Evolutionary conservation across 2,797 vertebrate genomes (phyloP).

Genomic region (Platalea minor): DNA sequence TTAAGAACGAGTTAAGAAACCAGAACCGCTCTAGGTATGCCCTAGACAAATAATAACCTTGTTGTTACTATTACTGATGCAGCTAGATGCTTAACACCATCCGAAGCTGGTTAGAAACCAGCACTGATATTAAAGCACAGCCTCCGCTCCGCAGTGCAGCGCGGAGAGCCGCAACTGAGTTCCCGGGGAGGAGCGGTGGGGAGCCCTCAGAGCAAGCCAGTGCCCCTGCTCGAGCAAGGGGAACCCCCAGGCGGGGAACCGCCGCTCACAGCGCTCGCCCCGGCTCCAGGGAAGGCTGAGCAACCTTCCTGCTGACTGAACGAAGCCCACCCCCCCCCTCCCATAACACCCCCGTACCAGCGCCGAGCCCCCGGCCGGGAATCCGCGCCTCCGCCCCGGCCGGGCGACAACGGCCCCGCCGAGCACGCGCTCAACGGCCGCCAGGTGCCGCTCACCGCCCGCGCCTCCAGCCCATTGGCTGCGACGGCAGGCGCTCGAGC

Average conservation of each 20-base stretch:
- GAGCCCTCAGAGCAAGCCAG: neutral
- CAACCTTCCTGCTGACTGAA: rapidly evolving
- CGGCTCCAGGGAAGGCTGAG: neutral
- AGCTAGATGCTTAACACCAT: too few species aligned
- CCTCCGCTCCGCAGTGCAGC: neutral
- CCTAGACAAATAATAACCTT: neutral
- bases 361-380: rapidly evolving
- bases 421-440: neutral
- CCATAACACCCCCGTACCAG: rapidly evolving
- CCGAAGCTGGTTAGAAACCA: neutral
- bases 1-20: too few species aligned
- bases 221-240: rapidly evolving
- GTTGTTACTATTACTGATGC: rapidly evolving
- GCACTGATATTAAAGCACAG: neutral
- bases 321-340: rapidly evolving
- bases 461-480: neutral
- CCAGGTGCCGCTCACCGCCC: neutral
- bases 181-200: too few species aligned
- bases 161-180: neutral
- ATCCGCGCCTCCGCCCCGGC: neutral
- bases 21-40: rapidly evolving
- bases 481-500: neutral
- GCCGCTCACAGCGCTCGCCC: neutral
- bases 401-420: rapidly evolving
- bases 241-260: rapidly evolving